Conservation (phyloP, 2,888 invertebrate genomes). For the Notodonta dromedarius region DNA sequence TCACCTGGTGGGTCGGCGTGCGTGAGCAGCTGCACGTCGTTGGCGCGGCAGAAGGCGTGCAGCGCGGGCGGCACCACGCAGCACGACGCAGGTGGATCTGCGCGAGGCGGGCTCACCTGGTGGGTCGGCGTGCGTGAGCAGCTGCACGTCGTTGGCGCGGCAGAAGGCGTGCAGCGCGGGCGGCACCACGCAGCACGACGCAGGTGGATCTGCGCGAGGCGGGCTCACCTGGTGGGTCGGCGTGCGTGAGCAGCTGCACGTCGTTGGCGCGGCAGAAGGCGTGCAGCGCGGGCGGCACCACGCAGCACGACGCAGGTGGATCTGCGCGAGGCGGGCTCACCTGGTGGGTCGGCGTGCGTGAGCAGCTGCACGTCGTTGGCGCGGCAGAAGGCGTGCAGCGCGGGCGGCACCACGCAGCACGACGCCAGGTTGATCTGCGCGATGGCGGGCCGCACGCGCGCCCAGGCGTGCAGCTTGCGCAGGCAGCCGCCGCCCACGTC, state of each 20-base stretch:
- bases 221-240: conserved; percentile 92
- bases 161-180: conserved; percentile 95
- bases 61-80: conserved; percentile 97
- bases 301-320: conserved; percentile 96
- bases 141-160: conserved; percentile 93
- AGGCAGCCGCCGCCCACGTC: conserved; percentile 94
- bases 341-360: conserved; percentile 97
- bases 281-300: conserved; percentile 95
- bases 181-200: conserved; percentile 97
- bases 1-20: conserved; percentile 96
- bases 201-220: conserved; percentile 96
- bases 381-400: conserved; percentile 94
- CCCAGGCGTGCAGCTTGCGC: conserved; percentile 89
- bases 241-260: conserved; percentile 90
- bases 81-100: conserved; percentile 97
- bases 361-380: conserved; percentile 96
- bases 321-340: conserved; percentile 93
- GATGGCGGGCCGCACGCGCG: conserved; percentile 92
- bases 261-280: conserved; percentile 95
- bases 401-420: conserved; percentile 97
- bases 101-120: conserved; percentile 92
- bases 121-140: conserved; percentile 90
- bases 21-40: conserved; percentile 96
- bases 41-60: conserved; percentile 94
- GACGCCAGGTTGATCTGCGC: conserved; percentile 96